Evolutionary conservation across 2,888 invertebrate genomes (phyloP).

Genomic region (Drosophila rellima): DNA sequence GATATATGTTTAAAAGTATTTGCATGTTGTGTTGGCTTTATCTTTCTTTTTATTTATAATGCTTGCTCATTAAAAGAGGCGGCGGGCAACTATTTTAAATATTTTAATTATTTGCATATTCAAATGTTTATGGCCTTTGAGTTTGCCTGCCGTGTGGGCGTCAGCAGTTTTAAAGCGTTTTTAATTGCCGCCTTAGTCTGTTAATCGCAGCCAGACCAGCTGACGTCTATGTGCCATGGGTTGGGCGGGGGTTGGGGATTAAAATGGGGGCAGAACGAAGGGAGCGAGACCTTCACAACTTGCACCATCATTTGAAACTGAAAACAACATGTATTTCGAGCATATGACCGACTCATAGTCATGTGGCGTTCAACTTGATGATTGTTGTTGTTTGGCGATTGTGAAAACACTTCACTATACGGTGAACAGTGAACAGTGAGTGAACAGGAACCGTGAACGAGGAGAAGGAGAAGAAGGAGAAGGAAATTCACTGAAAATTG

Average conservation of each 20-base stretch:
- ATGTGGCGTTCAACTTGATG: constrained; percentile 39
- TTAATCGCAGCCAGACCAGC: constrained; percentile 63
- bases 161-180: constrained; percentile 58
- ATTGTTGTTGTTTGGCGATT: constrained; percentile 42
- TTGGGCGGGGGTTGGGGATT: background rate
- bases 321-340: constrained; percentile 47
- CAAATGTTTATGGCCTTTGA: constrained; percentile 49
- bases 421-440: background rate
- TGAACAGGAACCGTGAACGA: background rate
- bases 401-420: constrained; percentile 62
- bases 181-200: constrained; percentile 63
- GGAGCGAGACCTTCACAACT: constrained; percentile 46
- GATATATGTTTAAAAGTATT: constrained; percentile 21
- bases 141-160: constrained; percentile 31
- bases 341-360: constrained; percentile 47
- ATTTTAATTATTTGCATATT: constrained; percentile 76
- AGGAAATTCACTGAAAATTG: constrained; percentile 30
- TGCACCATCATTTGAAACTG: constrained; percentile 54
- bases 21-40: constrained; percentile 31
- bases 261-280: background rate
- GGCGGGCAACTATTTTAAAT: constrained; percentile 71
- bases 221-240: constrained; percentile 50
- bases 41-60: constrained; percentile 2
- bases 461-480: background rate
- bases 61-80: constrained; percentile 65